Percentiles rank a stretch among this genome's conserved stretches.
phyloP scores from a whole-genome alignment of 64 coral and sea anemone species.

The Pocillopora damicornis region DNA sequence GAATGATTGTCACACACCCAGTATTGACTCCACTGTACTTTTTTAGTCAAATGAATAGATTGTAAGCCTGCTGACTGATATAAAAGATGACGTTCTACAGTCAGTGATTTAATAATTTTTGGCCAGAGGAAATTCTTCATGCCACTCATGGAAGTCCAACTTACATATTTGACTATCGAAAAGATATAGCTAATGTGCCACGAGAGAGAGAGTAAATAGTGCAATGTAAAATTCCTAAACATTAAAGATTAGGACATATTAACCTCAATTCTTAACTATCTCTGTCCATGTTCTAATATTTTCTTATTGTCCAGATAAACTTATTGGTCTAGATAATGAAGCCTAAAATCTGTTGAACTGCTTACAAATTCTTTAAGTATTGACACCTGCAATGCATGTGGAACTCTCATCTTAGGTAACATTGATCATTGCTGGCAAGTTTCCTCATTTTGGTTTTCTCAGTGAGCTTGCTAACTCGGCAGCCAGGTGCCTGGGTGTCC shows the following conservation, averaged over 20 bases:
- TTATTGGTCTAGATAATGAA: slow-evolving; percentile 42
- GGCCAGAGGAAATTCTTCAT: no score
- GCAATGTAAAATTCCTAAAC: neutral
- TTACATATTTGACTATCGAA: no score
- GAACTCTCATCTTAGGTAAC: neutral
- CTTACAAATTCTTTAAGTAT: slow-evolving; percentile 66
- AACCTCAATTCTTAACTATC: neutral
- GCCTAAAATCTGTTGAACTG: slow-evolving; percentile 62
- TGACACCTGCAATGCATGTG: slow-evolving; percentile 43
- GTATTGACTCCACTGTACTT: no score
- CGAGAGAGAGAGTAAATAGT: neutral
- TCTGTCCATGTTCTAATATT: neutral
- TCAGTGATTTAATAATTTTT: no score
- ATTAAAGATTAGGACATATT: neutral
- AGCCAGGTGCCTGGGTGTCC: slow-evolving; percentile 76
- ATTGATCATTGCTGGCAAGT: no score
- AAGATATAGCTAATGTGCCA: no score
- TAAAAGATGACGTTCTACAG: no score
- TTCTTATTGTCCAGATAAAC: slow-evolving; percentile 17
- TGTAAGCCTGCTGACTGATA: no score
- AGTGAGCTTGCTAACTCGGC: slow-evolving; percentile 46
- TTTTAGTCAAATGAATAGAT: no score
- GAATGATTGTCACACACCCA: no score
- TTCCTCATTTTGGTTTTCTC: no score
- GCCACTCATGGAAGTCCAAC: no score